Conservation (phyloP, 1,140 invertebrate genomes). For the Mactra quadrangularis region DNA sequence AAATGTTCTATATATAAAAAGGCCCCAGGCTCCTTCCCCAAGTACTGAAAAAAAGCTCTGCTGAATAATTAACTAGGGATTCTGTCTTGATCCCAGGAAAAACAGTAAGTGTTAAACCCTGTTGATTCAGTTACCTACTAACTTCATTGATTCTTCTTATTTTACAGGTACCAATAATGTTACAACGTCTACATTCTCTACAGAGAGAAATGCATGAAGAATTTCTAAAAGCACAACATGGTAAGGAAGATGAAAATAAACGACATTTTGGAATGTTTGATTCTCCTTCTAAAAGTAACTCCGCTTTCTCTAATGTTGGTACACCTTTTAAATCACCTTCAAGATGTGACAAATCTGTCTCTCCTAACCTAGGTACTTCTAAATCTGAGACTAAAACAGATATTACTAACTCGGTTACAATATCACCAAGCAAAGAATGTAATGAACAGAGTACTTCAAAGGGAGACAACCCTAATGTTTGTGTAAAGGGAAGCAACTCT, state of each 20-base stretch:
- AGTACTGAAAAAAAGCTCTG: too few species aligned
- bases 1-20: too few species aligned
- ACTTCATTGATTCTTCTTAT: too few species aligned
- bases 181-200: constrained; percentile 91
- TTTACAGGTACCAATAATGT: constrained; percentile 90
- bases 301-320: constrained; percentile 4
- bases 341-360: neutral
- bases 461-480: too few species aligned
- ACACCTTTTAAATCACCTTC: constrained; percentile 2
- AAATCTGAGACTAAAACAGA: constrained; percentile 31
- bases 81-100: too few species aligned
- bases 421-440: neutral
- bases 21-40: too few species aligned
- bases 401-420: neutral
- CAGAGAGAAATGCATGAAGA: constrained; percentile 83
- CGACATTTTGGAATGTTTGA: constrained; percentile 64
- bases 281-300: neutral
- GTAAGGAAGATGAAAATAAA: constrained; percentile 54
- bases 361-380: neutral
- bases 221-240: constrained; percentile 60
- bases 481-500: too few species aligned
- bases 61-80: too few species aligned
- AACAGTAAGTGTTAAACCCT: too few species aligned
- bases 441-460: too few species aligned
- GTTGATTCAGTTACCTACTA: too few species aligned